Conservation (phyloP, 1,140 invertebrate genomes). For the Asbolus verrucosus region DNA sequence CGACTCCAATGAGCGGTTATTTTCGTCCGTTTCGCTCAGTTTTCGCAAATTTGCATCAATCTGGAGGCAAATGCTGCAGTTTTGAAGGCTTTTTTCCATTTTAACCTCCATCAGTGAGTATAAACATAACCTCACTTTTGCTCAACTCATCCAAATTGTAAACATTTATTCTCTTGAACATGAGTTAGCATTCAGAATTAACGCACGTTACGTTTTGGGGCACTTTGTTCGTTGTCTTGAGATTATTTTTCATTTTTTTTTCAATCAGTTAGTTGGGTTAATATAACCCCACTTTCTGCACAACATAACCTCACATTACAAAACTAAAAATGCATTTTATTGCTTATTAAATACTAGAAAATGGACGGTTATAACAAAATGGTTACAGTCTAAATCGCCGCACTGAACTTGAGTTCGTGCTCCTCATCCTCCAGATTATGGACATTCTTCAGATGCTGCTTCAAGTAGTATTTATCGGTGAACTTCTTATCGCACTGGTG, state of each 20-base stretch:
- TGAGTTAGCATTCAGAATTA: no score
- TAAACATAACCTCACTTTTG: background rate
- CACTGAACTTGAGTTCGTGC: background rate
- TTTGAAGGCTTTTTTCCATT: background rate
- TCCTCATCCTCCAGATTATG: conserved; percentile 47
- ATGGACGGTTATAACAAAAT: no score
- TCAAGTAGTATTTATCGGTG: conserved; percentile 57
- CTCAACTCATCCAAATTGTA: no score
- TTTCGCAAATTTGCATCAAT: background rate
- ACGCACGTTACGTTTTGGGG: no score
- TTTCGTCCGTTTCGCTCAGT: background rate
- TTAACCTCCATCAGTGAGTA: background rate
- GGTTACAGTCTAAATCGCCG: no score
- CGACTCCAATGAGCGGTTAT: background rate
- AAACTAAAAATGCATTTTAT: background rate
- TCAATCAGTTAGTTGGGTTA: no score
- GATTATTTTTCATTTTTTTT: no score
- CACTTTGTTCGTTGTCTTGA: no score
- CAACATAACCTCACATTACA: background rate
- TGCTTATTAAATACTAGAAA: background rate
- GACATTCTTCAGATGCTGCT: conserved; percentile 52
- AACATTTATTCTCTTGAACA: no score
- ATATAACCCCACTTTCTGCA: background rate
- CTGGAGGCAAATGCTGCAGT: background rate
- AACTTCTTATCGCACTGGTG: conserved; percentile 71